Evolutionary conservation across 2,113 vertebrate species (phyloP), one percentile per base, ranked within the genome.

Genomic region (Prolemur simus): DNA sequence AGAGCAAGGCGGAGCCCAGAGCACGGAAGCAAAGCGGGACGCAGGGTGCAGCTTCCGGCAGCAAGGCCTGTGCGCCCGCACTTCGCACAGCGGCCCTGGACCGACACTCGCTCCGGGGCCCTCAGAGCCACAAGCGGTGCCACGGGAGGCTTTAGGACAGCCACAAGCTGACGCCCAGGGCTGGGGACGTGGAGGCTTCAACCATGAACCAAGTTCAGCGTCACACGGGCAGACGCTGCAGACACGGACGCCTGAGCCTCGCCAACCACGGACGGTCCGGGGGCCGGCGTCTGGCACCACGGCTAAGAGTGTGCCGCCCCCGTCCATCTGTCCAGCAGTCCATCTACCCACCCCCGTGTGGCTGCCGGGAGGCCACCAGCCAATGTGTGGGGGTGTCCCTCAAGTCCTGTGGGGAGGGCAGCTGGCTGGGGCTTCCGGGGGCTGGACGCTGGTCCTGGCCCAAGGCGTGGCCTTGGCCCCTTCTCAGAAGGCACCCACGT

Each of bases 1-100:
- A 37, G 56, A 27, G 23, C 45, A 6, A 37, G 34, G 32, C 9
- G 5, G 58, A 9, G 8, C 32, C 20, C 42, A 18, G 7, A 34
- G 6, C 21, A 0, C 2, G 1, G 0, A 69, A 12, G 1, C 23
- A 25, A 32, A 52, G 4, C 17, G 2, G 0, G 25, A 10, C 7
- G 47, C n/a, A 66, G 1, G 14, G 42, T 8, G 27, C 0, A n/a
- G 11, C 87, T 27, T 47, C 66, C 5, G 4, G 21, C 15, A 14
- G 63, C 27, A 13, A 8, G 5, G 15, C 73, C 54, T 6, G 0
- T 39, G 52, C 0, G 8, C n/a, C 21, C 32, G 14, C 27, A 27
- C 73, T 32, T 76, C 27, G 17, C 42, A 29, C 27, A 8, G 73
- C 25, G 39, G 37, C 37, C 37, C 68, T 23, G 37, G 37, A 71